phyloP scores from a whole-genome alignment of 2,113 vertebrate genomes.

The Hystrix brachyura region DNA sequence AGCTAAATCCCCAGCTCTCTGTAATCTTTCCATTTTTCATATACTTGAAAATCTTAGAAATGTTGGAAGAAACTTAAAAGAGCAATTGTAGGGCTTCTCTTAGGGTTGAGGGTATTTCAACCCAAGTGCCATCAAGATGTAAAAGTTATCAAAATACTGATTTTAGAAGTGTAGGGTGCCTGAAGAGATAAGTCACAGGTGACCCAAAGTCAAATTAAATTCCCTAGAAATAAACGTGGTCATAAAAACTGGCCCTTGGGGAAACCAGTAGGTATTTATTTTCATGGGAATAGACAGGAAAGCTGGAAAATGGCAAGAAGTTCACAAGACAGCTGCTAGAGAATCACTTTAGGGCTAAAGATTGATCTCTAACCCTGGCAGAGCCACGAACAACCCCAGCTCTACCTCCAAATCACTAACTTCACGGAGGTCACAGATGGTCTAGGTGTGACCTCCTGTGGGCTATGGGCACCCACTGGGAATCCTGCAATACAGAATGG shows the following conservation, averaged over 20 bases:
- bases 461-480: background rate
- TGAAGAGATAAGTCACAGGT: background rate
- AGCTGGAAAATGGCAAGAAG: fast-evolving
- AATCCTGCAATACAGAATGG: background rate
- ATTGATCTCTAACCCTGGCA: background rate
- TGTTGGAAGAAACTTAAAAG: background rate
- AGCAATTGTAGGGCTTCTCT: background rate
- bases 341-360: background rate
- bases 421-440: background rate
- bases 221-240: background rate
- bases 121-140: background rate
- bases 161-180: background rate
- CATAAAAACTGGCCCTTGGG: background rate
- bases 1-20: too few species aligned
- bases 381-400: too few species aligned
- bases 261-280: background rate
- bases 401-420: background rate
- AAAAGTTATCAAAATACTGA: background rate
- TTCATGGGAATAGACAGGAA: background rate
- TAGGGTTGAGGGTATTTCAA: background rate
- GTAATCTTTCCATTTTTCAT: background rate
- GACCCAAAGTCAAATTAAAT: background rate
- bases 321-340: background rate
- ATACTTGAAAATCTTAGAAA: background rate
- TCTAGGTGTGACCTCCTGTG: too few species aligned